Evolutionary conservation across 2,797 vertebrate genomes (phyloP), one percentile per base, ranked within the genome.

Genomic region (Tokudaia muenninki): DNA sequence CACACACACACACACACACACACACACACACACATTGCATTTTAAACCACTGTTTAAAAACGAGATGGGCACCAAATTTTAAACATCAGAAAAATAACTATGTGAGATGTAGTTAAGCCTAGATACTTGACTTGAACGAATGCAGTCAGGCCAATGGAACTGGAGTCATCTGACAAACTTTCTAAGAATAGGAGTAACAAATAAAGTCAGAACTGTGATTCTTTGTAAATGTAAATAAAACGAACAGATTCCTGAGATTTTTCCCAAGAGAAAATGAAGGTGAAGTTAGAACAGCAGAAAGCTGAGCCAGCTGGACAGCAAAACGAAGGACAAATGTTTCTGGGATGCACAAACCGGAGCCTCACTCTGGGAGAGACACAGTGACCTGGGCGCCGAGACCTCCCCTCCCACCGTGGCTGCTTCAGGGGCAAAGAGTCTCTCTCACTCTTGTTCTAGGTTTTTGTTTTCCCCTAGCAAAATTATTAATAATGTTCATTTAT

Each of bases 401-500:
- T 87, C 17, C 7, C 61, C 65, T 79, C 91, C 55, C 22, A 65
- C 3, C 0, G 4, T 67, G n/a, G 19, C 72, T 63, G 57, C 61
- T n/a, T 87, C 86, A 70, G 72, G 78, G 86, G 65, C 59, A 47
- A 86, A n/a, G 16, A 29, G 55, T 61, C 29, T 47, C 44, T 29
- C 26, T 93, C 70, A 57, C 67, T 93, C 67, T 47, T 0, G 31
- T 65, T 50, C 77, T 92, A 44, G 41, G 41, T 6, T 47, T 86
- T 63, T 57, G 77, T 93, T 89, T 75, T n/a, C 65, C 63, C 78
- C 59, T 50, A 50, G 77, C n/a, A 82, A 29, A 57, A 75, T 92
- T 97, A 21, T 92, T 92, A 94, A 16, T 67, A 92, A 94, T 34
- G 19, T 26, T 34, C 70, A 16, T 70, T 94, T 91, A 92, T 86